These are phyloP conservation scores for Syritta pipiens DNA, from an alignment of 2,888 invertebrate genomes.

Conservation along the genomic window DNA sequence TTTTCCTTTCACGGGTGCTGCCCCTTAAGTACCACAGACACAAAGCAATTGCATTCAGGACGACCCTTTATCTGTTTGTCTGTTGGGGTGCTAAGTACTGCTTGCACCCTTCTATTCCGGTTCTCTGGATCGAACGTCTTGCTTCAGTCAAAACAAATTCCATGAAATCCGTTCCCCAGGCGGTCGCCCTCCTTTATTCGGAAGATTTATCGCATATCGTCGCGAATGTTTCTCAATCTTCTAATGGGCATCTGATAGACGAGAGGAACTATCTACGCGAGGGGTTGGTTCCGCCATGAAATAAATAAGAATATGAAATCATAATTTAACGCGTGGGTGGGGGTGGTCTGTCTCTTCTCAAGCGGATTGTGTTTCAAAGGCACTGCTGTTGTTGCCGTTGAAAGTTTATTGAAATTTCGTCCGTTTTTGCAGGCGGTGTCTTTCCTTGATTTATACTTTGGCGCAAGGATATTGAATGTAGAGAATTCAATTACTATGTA, in stretches of 20 bases:
- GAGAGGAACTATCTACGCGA: slow-evolving; percentile 20
- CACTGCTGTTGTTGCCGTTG: slow-evolving; percentile 2
- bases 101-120: not conserved
- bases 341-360: too few relatives aligned
- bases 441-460: slow-evolving; percentile 59
- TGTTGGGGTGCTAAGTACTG: not conserved
- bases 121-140: slow-evolving; percentile 25
- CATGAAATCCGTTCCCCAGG: slow-evolving; percentile 29
- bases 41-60: too few relatives aligned
- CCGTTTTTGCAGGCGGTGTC: slow-evolving; percentile 32
- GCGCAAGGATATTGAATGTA: slow-evolving; percentile 27
- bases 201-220: slow-evolving; percentile 52
- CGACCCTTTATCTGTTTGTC: slow-evolving; percentile 17
- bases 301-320: slow-evolving; percentile 55
- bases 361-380: not conserved
- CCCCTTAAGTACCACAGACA: not conserved
- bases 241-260: slow-evolving; percentile 46
- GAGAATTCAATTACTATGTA: slow-evolving; percentile 66
- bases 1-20: not conserved
- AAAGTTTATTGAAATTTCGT: slow-evolving; percentile 58
- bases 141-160: slow-evolving; percentile 68
- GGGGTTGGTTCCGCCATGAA: slow-evolving; percentile 17
- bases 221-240: slow-evolving; percentile 41
- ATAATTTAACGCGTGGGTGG: slow-evolving; percentile 60
- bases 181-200: slow-evolving; percentile 9